Base-by-base conservation (phyloP, 2,113 vertebrate genomes). In the Prunella himalayana region DNA sequence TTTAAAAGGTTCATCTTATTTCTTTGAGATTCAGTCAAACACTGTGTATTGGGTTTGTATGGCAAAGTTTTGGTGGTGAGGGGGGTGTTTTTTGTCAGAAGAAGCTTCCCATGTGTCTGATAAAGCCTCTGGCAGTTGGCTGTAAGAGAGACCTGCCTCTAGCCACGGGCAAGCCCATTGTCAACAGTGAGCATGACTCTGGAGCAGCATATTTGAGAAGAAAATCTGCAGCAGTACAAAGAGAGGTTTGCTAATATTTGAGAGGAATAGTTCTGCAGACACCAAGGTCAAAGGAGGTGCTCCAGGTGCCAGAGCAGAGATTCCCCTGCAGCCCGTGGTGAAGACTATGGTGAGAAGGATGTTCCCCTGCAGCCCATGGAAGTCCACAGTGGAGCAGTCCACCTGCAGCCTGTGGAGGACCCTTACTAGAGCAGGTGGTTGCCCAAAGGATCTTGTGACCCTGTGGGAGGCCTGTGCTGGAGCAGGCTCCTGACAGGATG, bases 151-250 rank as follows among this genome's bases (percentile, higher is more conserved):
- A 23, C 17, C 11, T 0, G 0, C 30, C 15, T 7, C 17, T 35
- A 47, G 21, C 12, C 4, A 11, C n/a, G 53, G 31, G n/a, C 7
- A 9, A 79, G 31, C 15, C 13, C 14, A 4, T 53, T 0, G 0
- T 21, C 23, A 35, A 0, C 7, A 5, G 27, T 19, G 25, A 19
- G 39, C 19, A 10, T 8, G 18, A 20, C 23, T 54, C 45, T 71
- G 31, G 27, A 44, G 10, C 56, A 47, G 5, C 1, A 0, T 60
- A 30, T 39, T 49, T 31, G 44, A 49, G 64, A 49, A 44, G 27
- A 6, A 13, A 20, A 53, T 39, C 23, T 45, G 13, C 2, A n/a
- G 39, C 53, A 47, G 16, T 68, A 20, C 24, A 31, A 35, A 31
- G 30, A 54, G 41, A n/a, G 10, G 27, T 18, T 27, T 78, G 27